Base-by-base conservation (phyloP, 2,888 invertebrate species). In the Saturnia pavonia region DNA sequence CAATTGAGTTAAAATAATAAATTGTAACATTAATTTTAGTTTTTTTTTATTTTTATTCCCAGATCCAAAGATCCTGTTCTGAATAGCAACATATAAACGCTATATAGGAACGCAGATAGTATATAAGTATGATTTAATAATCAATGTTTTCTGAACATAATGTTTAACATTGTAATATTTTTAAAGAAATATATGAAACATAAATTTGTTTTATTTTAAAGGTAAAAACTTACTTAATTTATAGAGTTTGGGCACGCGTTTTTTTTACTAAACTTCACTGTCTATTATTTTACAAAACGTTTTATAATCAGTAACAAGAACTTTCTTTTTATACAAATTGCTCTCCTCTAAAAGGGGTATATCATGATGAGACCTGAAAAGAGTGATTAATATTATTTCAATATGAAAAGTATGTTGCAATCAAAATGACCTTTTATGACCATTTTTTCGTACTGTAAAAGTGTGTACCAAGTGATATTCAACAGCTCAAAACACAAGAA, bases 281-380 rank as follows among this genome's bases (percentile, higher is more conserved):
- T 78, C 83, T 76, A 94, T 94, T 73, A 94, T 92, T 80, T 91
- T 89, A 78, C 90, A 92, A 75, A 89, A 94, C 66, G 91, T 91
- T 82, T 90, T 83, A 75, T 90, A 94, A 86, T 94, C 94, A n/a
- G 90, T 78, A 8, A 90, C 92, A 76, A 94, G 78, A 48, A 86
- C 83, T 84, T 93, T 94, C 67, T 92, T 91, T 80, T 91, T 93
- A 69, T 93, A 91, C 70, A 94, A 83, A 72, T 86, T 84, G 72
- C 89, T 85, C 72, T 85, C 84, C 71, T 93, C 91, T 73, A 94
- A 79, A 16, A 85, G 77, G 8, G 86, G 86, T 34, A 94, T 78
- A 73, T 92, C 91, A 71, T 81, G 76, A 68, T 83, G 79, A 69
- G 84, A 81, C 66, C 94, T 94, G 82, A 69, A 92, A 91, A 48